Evolutionary conservation across 2,113 vertebrate species (phyloP).

Genomic region (Arizona elegans): DNA sequence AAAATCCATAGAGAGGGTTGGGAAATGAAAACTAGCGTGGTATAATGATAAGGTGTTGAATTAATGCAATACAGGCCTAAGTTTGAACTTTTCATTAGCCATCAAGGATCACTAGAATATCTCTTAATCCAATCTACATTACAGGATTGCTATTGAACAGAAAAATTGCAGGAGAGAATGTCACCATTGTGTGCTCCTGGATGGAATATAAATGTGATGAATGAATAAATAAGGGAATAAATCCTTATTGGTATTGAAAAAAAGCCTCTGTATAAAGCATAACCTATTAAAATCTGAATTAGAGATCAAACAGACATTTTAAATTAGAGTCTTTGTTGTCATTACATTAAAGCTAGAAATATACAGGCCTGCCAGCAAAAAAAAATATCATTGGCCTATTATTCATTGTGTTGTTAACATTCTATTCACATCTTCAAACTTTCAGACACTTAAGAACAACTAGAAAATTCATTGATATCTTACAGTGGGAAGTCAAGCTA

Average conservation of each 20-base stretch:
- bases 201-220: neutral
- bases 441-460: neutral
- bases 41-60: neutral
- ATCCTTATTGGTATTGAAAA: neutral
- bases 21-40: neutral
- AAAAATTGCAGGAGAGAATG: neutral
- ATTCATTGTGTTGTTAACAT: neutral
- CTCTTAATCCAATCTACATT: neutral
- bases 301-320: neutral
- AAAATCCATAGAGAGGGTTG: neutral
- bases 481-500: neutral
- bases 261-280: neutral
- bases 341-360: neutral
- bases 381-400: neutral
- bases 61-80: neutral
- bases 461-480: neutral
- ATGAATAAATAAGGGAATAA: neutral
- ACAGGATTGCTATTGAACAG: neutral
- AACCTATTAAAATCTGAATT: neutral
- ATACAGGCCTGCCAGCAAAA: neutral
- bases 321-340: neutral
- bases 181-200: neutral
- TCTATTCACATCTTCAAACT: neutral
- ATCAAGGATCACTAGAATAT: neutral
- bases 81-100: neutral